Evolutionary conservation across 2,113 vertebrate species (phyloP), one percentile per base, ranked within the genome.

Genomic region (Tyrannus savana): DNA sequence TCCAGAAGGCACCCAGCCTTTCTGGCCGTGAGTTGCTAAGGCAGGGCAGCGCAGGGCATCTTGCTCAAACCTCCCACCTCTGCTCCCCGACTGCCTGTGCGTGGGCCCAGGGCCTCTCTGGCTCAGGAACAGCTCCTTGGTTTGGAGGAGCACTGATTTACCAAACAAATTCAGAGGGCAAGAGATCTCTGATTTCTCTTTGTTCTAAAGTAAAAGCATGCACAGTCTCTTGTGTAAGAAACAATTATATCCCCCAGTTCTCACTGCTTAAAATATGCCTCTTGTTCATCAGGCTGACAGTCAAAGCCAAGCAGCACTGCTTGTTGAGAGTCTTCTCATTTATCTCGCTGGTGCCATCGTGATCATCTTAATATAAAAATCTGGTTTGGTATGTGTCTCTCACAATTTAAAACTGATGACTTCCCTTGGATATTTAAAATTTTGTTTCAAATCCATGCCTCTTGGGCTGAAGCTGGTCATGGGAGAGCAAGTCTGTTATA

Each of bases 51-150:
- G 24, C 23, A 25, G 27, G 50, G 14, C 50, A 41, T 66, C 67
- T 78, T 9, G 2, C 52, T 62, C 75, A 89, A 85, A 68, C 53
- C 66, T 75, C 77, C 69, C 66, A 30, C 25, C n/a, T 74, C 55
- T 1, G 10, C 55, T 53, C 69, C n/a, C 27, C 0, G 0, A 1
- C n/a, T 30, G 35, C 17, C 28, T 64, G 18, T 39, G 47, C 5
- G 5, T 18, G 69, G 44, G 31, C 50, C 15, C 14, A 2, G 0
- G 31, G 46, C 33, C 39, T 12, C 13, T 33, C 63, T 35, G 53
- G 18, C 66, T 80, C 5, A 1, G 33, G 33, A 87, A 31, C 0
- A 0, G 37, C 44, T 86, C 75, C 37, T 68, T 23, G 71, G n/a
- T 59, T 72, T 60, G 49, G 53, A 69, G 62, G 50, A 87, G 31